phyloP scores from a whole-genome alignment of 2,113 vertebrate species.

The Grallaria varia region DNA sequence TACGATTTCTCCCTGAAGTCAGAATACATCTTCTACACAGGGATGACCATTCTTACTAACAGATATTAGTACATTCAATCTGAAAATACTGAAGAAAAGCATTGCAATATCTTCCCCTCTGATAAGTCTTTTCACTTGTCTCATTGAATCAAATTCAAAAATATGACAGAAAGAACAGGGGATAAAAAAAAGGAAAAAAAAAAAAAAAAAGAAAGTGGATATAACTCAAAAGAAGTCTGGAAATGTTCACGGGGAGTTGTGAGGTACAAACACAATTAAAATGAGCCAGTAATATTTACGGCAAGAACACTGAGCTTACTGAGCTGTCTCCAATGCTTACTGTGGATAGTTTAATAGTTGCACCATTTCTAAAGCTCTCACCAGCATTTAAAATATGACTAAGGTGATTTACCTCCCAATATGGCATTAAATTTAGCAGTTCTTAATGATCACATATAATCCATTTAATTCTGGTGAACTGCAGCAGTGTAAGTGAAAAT shows the following conservation, averaged over 20 bases:
- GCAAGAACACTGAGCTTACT: neutral
- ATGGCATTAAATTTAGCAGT: constrained; percentile 23
- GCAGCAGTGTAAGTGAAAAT: constrained; percentile 23
- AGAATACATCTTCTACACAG: neutral
- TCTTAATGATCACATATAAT: constrained; percentile 49
- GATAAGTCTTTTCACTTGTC: neutral
- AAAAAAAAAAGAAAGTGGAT: fast-evolving
- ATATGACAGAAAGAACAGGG: neutral
- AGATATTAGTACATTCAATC: neutral
- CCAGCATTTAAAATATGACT: neutral
- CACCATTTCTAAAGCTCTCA: neutral
- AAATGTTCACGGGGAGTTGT: neutral
- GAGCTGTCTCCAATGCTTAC: neutral
- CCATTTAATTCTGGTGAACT: constrained; percentile 43
- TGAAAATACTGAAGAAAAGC: neutral
- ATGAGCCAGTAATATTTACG: neutral
- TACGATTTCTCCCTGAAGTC: neutral
- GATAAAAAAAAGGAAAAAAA: fast-evolving
- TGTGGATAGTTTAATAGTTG: neutral
- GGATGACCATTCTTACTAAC: neutral
- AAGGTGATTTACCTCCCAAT: constrained; percentile 16
- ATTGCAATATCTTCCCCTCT: neutral
- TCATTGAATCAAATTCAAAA: neutral
- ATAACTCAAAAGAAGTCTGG: neutral
- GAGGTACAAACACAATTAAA: neutral